These are phyloP conservation scores for Unio delphinus DNA, from an alignment of 2,888 invertebrate species.

Conservation along the genomic window DNA sequence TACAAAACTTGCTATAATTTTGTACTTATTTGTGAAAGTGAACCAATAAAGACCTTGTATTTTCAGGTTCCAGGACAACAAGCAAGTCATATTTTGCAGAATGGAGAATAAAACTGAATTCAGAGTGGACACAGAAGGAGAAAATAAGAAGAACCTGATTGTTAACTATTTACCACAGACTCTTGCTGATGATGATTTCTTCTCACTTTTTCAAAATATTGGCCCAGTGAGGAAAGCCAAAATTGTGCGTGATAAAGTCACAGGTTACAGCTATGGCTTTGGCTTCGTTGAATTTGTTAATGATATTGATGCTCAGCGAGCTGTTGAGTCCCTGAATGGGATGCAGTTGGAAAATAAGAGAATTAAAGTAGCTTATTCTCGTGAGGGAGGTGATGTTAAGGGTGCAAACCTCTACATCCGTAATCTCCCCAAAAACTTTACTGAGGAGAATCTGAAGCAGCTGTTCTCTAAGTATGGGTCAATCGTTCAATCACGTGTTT, in stretches of 20 bases:
- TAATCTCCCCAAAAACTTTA: constrained; percentile 80
- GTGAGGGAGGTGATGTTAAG: constrained; percentile 93
- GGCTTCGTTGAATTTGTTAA: constrained; percentile 93
- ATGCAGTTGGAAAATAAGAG: constrained; percentile 90
- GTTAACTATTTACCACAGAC: constrained; percentile 96
- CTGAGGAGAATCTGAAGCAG: constrained; percentile 85
- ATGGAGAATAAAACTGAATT: constrained; percentile 15
- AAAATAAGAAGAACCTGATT: constrained; percentile 83
- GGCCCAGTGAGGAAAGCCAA: constrained; percentile 91
- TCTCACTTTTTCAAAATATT: constrained; percentile 88
- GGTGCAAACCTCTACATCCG: constrained; percentile 95
- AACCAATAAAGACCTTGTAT: too few relatives aligned
- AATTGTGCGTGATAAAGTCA: constrained; percentile 77
- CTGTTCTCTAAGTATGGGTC: constrained; percentile 90
- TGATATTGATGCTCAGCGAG: constrained; percentile 87
- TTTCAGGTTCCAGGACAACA: too few relatives aligned
- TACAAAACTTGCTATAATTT: too few relatives aligned
- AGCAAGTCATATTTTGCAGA: constrained; percentile 1
- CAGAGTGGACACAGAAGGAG: neutral
- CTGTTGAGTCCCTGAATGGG: constrained; percentile 90
- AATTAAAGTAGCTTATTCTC: constrained; percentile 93
- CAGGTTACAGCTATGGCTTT: constrained; percentile 96
- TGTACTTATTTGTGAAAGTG: too few relatives aligned
- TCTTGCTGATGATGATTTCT: constrained; percentile 91
- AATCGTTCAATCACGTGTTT: constrained; percentile 92